Percentiles rank a stretch among this genome's conserved stretches.
Evolutionary conservation across 2,797 vertebrate genomes (phyloP).

Genomic region (Rhyacichthys aspro): DNA sequence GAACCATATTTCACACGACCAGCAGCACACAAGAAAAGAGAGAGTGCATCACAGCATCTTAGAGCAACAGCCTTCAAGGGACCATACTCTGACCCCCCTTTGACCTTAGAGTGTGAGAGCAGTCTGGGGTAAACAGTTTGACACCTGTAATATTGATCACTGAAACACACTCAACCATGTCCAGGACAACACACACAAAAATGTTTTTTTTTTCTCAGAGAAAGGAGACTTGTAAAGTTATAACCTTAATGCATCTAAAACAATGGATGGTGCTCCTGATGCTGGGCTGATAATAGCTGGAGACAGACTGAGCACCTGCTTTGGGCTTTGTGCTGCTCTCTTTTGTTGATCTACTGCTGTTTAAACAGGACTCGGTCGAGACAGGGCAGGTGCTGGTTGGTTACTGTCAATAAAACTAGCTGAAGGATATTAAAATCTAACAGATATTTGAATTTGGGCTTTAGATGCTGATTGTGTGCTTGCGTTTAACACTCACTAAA

Average conservation of each 20-base stretch:
- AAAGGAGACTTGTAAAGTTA: no score
- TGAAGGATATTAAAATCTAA: conserved; percentile 21
- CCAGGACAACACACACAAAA: no score
- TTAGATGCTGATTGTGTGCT: conserved; percentile 11
- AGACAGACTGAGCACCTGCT: conserved; percentile 53
- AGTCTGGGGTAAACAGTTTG: no score
- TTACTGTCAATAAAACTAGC: conserved; percentile 20
- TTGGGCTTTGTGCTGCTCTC: conserved; percentile 35
- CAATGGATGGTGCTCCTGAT: neutral
- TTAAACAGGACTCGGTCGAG: conserved; percentile 39
- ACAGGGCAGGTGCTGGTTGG: conserved; percentile 37
- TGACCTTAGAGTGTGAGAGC: no score
- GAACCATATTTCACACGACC: no score
- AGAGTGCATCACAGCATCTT: no score
- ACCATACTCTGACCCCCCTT: no score
- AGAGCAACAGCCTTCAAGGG: no score
- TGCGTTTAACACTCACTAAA: conserved; percentile 10
- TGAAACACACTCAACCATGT: no score
- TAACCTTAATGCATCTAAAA: neutral
- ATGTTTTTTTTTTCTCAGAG: neutral
- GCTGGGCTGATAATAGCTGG: neutral
- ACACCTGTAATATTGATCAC: no score
- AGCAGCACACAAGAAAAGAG: no score
- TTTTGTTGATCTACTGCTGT: conserved; percentile 49
- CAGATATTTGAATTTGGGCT: conserved; percentile 21